Evolutionary conservation across 2,113 vertebrate species (phyloP).

Genomic region (Rhinopomastus cyanomelas): DNA sequence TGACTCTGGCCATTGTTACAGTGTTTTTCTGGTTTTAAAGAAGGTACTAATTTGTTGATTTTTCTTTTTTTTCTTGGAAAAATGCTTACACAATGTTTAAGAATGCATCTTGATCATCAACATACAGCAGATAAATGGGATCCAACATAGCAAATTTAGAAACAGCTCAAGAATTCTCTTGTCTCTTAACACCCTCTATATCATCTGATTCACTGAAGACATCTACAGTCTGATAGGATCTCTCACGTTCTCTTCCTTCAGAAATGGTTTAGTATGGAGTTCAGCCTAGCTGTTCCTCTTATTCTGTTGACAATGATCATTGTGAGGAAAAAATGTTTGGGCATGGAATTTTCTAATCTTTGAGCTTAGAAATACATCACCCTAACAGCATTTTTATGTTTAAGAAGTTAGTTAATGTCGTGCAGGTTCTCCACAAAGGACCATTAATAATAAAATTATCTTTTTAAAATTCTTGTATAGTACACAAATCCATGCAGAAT

Average conservation of each 20-base stretch:
- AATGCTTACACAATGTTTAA: background rate
- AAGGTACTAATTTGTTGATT: background rate
- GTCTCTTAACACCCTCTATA: background rate
- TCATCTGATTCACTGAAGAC: background rate
- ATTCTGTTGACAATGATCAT: background rate
- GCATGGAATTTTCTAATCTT: background rate
- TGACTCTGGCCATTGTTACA: background rate
- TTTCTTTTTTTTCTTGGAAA: background rate
- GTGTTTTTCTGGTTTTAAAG: background rate
- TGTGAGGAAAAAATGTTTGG: background rate
- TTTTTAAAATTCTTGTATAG: background rate
- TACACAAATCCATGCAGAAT: background rate
- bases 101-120: background rate
- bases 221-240: background rate
- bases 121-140: background rate
- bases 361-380: background rate
- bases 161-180: background rate
- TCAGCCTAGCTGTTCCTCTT: background rate
- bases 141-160: background rate
- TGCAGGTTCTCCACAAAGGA: background rate
- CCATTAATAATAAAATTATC: background rate
- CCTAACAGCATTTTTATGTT: background rate
- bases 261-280: background rate
- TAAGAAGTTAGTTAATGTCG: background rate
- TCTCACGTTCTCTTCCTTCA: background rate